Percentiles rank a stretch among this genome's conserved stretches.
These are phyloP conservation scores for Ptilodon capucinus DNA, from an alignment of 2,888 invertebrate species.

Conservation along the genomic window DNA sequence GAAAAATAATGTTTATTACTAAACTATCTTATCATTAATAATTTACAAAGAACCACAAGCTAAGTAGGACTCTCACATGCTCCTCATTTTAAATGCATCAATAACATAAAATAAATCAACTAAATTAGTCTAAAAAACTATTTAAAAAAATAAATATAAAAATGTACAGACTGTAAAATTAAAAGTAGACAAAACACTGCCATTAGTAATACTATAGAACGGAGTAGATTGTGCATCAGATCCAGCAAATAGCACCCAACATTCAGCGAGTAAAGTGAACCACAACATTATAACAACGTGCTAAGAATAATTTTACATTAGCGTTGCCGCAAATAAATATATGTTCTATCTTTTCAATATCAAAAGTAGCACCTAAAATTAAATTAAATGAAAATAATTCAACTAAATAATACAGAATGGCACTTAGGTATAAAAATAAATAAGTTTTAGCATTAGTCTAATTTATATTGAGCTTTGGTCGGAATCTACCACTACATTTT, in stretches of 20 bases:
- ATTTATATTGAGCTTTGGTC: slow-evolving; percentile 75
- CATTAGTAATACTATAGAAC: background rate
- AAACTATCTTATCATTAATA: slow-evolving; percentile 12
- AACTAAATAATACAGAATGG: slow-evolving; percentile 39
- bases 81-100: slow-evolving; percentile 25
- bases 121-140: slow-evolving; percentile 2
- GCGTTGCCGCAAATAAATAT: background rate
- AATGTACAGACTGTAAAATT: background rate
- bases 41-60: slow-evolving; percentile 51
- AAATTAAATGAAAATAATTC: slow-evolving; percentile 8
- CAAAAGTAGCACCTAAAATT: slow-evolving; percentile 2
- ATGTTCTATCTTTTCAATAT: background rate
- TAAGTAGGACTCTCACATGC: slow-evolving; percentile 54
- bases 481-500: slow-evolving; percentile 75
- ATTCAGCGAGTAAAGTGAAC: background rate
- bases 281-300: background rate
- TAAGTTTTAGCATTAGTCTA: slow-evolving; percentile 43
- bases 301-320: background rate
- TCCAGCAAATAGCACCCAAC: background rate
- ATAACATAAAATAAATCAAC: slow-evolving; percentile 25
- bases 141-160: background rate
- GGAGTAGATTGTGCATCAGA: background rate
- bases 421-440: slow-evolving; percentile 54
- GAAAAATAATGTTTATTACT: slow-evolving; percentile 12
- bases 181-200: background rate